These are phyloP conservation scores for Apodemus agrarius DNA, from an alignment of 2,797 vertebrate genomes.

Conservation along the genomic window DNA sequence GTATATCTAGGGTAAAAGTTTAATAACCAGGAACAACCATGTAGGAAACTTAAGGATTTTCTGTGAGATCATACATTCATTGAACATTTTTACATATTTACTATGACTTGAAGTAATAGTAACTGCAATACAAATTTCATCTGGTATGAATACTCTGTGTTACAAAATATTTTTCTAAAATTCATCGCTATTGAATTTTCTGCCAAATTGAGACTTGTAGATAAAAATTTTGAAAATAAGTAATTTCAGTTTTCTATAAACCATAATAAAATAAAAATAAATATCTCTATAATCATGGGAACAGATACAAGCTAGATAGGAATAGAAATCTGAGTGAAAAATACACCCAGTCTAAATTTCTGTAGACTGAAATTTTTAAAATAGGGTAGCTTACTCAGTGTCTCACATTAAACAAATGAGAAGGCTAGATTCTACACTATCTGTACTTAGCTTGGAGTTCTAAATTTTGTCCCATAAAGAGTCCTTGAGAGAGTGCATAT, in stretches of 20 bases:
- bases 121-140: not conserved
- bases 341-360: not conserved
- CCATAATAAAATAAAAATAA: not conserved
- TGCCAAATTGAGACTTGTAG: not conserved
- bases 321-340: not conserved
- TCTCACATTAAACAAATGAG: not conserved
- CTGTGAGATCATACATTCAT: not conserved
- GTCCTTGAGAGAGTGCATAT: not conserved
- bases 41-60: not conserved
- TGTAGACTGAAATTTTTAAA: not conserved
- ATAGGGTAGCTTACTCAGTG: not conserved
- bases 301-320: not conserved
- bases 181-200: not conserved
- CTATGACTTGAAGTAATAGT: not conserved
- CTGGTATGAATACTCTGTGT: not conserved
- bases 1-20: not conserved
- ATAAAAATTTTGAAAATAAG: not conserved
- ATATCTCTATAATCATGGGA: not conserved
- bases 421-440: not conserved
- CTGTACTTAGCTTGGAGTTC: not conserved
- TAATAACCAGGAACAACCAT: rapidly evolving
- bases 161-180: slow-evolving; percentile 26
- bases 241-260: not conserved
- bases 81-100: not conserved
- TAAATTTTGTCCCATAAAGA: not conserved